Base-by-base conservation (phyloP, 2,888 invertebrate genomes). In the Anorthoa munda region DNA sequence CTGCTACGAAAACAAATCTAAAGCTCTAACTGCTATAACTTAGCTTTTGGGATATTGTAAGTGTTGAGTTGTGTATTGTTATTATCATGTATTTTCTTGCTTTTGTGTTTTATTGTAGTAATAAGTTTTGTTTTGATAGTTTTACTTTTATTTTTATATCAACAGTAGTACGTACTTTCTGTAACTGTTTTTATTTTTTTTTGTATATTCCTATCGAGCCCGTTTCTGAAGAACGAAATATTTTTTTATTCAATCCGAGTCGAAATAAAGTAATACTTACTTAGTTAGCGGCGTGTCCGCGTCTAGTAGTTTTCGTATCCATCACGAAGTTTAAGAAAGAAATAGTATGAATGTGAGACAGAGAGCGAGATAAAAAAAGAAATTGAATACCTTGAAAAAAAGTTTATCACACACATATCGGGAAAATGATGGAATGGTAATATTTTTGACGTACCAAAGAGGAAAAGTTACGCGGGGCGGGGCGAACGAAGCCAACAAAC, bases 1-100 rank as follows among this genome's bases (percentile, higher is more conserved):
- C 92, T 93, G 93, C 90, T 93, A 93, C 94, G 93, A 94, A 95
- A 95, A 95, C 95, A 95, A 94, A 94, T 92, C 92, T 90, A 91
- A 89, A 92, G 89, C 87, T 91, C 90, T 81, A 86, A 89, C 87
- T 87, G 83, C 90, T 87, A 85, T 70, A 77, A 82, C 86, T 90
- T 89, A 90, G 83, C 91, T 90, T 86, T 90, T 89, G 90, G 89
- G 86, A 93, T 90, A 94, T 94, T 95, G 95, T 96, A 92, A 96
- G 95, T 95, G 88, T 82, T 73, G 13, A 76, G 18, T 82, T 76
- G 76, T 72, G 39, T 66, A 72, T 59, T 77, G 48, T 51, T 73
- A 15, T 45, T 26, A 39, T 7, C 13, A 26, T 39, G 13, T 50
- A 13, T 72, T 59, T 64, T 63, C 72, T 69, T 55, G 7, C 39